Evolutionary conservation across 2,113 vertebrate species (phyloP), one percentile per base, ranked within the genome.

Genomic region (Gasterosteus aculeatus): DNA sequence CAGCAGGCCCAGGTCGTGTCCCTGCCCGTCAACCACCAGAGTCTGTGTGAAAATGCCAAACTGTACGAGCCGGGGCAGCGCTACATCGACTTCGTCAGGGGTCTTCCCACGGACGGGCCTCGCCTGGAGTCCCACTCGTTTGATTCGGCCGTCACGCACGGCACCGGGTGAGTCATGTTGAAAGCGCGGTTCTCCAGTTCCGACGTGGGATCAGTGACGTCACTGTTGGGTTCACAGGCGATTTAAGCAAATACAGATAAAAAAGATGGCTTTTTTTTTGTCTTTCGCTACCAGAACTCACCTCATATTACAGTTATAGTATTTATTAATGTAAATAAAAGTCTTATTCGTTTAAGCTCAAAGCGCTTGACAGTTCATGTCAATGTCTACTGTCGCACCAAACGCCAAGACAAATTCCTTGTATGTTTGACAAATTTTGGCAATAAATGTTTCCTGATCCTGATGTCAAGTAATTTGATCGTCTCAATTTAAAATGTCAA

Each of bases 61-160:
- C 94, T 96, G 69, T 99, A 99, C 74, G 97, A 99, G 70, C 98
- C 98, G 2, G 98, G 98, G 42, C 96, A 96, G 74, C 94, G 96
- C 78, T 99, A 98, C 87, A 95, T 94, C 8, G 95, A 97, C 38
- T 99, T 96, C 75, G 95, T 97, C 85, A 95, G 94, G 92, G 95
- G 89, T 80, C 88, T 98, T 57, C 91, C 95, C 12, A 94, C 95
- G 12, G 94, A 96, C 68, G 92, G 88, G 62, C 70, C 92, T 85
- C 84, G 83, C 6, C 75, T 92, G 60, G 95, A 96, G 78, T 92
- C 93, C 0, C 92, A 92, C 78, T 95, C 93, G 4, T 94, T 93
- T 74, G 95, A 97, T 75, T 89, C 84, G 2, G 72, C 89, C 15
- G 84, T 42, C 60, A 88, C 89, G 11, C 96, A 94, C 33, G 91